Evolutionary conservation across 2,797 vertebrate species (phyloP).

Genomic region (Lepidocolaptes lacrymiger): DNA sequence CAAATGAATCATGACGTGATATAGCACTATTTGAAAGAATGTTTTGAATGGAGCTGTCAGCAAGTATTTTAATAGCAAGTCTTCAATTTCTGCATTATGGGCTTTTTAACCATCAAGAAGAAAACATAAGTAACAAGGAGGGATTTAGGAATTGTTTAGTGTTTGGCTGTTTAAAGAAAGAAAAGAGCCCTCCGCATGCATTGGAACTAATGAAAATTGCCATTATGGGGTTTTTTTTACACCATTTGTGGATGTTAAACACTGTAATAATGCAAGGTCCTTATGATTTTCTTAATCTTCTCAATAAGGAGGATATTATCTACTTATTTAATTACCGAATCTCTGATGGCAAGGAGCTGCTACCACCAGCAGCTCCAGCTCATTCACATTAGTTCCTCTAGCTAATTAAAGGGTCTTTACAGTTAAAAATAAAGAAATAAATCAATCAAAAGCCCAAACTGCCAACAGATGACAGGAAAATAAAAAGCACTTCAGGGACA

Average conservation of each 20-base stretch:
- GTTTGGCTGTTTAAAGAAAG: slow-evolving; percentile 48
- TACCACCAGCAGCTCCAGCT: slow-evolving; percentile 34
- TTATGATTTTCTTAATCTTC: slow-evolving; percentile 70
- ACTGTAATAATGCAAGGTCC: slow-evolving; percentile 60
- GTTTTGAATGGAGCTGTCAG: slow-evolving; percentile 65
- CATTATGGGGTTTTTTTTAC: slow-evolving; percentile 17
- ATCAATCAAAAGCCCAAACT: slow-evolving; percentile 16
- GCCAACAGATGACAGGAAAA: neutral
- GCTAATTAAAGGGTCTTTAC: slow-evolving; percentile 57
- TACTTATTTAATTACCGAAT: slow-evolving; percentile 67
- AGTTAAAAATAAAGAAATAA: slow-evolving; percentile 44
- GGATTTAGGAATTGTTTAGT: slow-evolving; percentile 53
- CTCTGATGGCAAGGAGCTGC: slow-evolving; percentile 45
- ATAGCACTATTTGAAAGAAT: slow-evolving; percentile 45
- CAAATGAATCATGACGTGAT: slow-evolving; percentile 40
- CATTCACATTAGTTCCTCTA: slow-evolving; percentile 31
- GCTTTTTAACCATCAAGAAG: slow-evolving; percentile 47
- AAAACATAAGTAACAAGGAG: slow-evolving; percentile 54
- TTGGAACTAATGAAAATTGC: slow-evolving; percentile 61
- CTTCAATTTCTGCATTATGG: slow-evolving; percentile 59
- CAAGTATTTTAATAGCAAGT: slow-evolving; percentile 62
- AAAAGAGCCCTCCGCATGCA: slow-evolving; percentile 50
- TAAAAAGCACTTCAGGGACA: slow-evolving; percentile 5
- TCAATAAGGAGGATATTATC: slow-evolving; percentile 69
- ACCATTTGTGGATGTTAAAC: slow-evolving; percentile 52